Conservation (phyloP, 2,113 vertebrate genomes). For the Equus przewalskii region DNA sequence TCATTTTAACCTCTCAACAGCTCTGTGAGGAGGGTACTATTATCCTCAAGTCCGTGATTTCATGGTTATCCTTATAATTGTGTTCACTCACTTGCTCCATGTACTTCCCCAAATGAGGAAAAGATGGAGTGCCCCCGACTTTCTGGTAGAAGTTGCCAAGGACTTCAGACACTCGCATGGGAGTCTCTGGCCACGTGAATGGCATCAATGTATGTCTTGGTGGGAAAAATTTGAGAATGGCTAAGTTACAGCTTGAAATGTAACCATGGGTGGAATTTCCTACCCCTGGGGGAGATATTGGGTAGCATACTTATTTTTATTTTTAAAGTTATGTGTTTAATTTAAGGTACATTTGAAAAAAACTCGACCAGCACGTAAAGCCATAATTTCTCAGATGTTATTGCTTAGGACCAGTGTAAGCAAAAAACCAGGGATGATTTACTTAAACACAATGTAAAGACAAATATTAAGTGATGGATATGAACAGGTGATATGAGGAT, state of each 20-base stretch:
- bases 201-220: background rate
- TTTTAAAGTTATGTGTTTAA: constrained; percentile 5
- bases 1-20: background rate
- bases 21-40: background rate
- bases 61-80: background rate
- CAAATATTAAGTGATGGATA: background rate
- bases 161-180: background rate
- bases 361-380: background rate
- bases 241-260: background rate
- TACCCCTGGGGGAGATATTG: background rate
- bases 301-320: background rate
- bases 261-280: background rate
- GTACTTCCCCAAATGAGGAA: background rate
- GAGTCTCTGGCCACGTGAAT: background rate
- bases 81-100: background rate
- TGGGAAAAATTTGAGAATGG: background rate
- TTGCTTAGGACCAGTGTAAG: background rate
- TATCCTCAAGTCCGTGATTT: background rate
- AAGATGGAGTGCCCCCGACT: background rate
- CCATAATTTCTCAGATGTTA: background rate
- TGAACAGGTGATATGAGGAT: background rate
- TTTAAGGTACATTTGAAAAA: constrained; percentile 1
- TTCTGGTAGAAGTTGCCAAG: background rate
- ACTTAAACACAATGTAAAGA: background rate
- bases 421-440: background rate